Evolutionary conservation across 2,113 vertebrate genomes (phyloP), one percentile per base, ranked within the genome.

Genomic region (Podarcis raffonei): DNA sequence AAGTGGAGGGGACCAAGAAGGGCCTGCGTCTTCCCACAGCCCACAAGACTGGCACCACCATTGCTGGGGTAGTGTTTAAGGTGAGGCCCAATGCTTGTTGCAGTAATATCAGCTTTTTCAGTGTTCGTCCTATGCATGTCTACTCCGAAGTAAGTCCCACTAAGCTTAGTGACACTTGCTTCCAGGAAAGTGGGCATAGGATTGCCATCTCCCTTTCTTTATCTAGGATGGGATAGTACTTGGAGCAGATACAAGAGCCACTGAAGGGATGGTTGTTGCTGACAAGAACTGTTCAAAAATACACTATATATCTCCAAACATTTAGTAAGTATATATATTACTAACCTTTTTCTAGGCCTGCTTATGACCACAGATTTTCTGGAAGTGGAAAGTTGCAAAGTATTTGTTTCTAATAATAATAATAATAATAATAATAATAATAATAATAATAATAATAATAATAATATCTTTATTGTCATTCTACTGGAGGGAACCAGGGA

Each of bases 271-370:
- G 98, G 90, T 99, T 1, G 99, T 99, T 81, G 99, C 99, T 76
- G 98, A 99, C 96, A 99, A 99, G 96, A 99, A 99, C 96, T 99
- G 99, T 91, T 98, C 98, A 62, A 99, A 99, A 95, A 99, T 99
- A 94, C 99, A 99, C 95, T 99, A 98, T 95, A 99, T 99, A 91
- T 98, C 99, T 9, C 97, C 98, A 20, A 99, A 99, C 94, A 99
- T 99, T 90, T 99, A 99, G 99, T 99, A 96, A 98, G 99, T 96
- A 0, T 12, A 27, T 42, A 42, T 42, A 42, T 42, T 42, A 42
- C 39, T 42, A 42, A 42, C n/a, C 25, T 4, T 7, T 5, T 5
- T 22, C 13, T 53, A 32, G 27, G 12, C 2, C 16, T 32, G 20
- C 11, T 65, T 16, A 3, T 25, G 2, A 6, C 3, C 27, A 32